Base-by-base conservation (phyloP, 2,113 vertebrate genomes). In the Potamarius usumacintae region DNA sequence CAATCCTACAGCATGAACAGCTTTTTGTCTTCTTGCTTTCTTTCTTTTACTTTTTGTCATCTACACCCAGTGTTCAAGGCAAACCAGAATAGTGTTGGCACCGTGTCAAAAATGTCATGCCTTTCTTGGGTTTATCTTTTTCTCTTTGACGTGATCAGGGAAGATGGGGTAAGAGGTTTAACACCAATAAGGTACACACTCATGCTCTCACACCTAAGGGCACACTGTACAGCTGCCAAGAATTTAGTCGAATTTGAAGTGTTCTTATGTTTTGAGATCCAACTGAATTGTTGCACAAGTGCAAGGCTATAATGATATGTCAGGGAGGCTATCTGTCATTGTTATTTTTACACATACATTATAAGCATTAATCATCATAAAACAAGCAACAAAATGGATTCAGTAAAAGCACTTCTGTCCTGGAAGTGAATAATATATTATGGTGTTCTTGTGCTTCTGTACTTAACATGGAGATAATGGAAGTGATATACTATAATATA, bases 211-310 rank as follows among this genome's bases (percentile, higher is more conserved):
- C 34, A 67, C 71, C 72, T 63, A 30, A 17, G 52, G 18, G 83
- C 63, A 76, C 52, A 8, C 57, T 63, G 83, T 83, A 81, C 77
- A 34, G 20, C 18, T 84, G 67, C 69, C 65, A 89, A 34, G 77
- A 77, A 85, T 42, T 82, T 22, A 27, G 50, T 20, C 57, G 67
- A 65, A 86, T 69, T 72, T 85, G 34, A 87, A 69, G 65, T 87
- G 58, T 72, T 87, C 72, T 67, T 85, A 48, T 81, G 81, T 60
- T 0, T 55, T 15, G 27, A 30, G 67, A n/a, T 20, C 65, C 50
- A 77, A 71, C 79, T 69, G 60, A 67, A n/a, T 0, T 84, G 71
- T 89, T 89, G 63, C 85, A 87, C 87, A 85, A 87, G 78, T 62
- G 79, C 67, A 67, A 50, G 50, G 60, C 83, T 83, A 14, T 83